Evolutionary conservation across 2,797 vertebrate species (phyloP), one percentile per base, ranked within the genome.

Genomic region (Sparus aurata): DNA sequence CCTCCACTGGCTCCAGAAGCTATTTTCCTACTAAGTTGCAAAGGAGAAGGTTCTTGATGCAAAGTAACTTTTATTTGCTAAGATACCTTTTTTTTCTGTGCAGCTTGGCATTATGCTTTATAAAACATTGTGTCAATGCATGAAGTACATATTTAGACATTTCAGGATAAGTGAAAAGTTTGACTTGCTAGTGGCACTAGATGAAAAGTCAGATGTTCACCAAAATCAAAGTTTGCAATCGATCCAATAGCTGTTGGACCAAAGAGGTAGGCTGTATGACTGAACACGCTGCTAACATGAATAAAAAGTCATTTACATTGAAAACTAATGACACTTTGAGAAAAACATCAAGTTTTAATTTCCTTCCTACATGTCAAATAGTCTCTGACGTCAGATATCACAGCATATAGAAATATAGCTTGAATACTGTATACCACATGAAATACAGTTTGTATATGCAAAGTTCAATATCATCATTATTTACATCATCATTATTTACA

Each of bases 361-460:
- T 74, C 75, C 84, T 85, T 88, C 71, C 91, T 85, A 70, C 87
- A 86, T 91, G 90, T 88, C 79, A 93, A 84, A 89, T 87, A 63
- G 81, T 83, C 81, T 86, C 34, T 64, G 73, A 83, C 80, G 77
- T 81, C 63, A 74, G 81, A 75, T 74, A 80, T 60, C 79, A 77
- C 89, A 83, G 79, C 79, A 91, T 93, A 92, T 93, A 93, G 82
- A 95, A 95, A 95, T 95, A 92, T 91, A 90, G 79, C 92, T 92
- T 87, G 66, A 91, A 89, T 82, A 90, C 83, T 86, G 79, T 89
- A 38, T 38, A 86, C 80, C 91, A 94, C 92, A 89, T 79, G 81
- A 84, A 91, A 92, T 93, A 93, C 88, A 74, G 82, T 82, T 85
- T 55, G 68, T 78, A 84, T 69, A 73, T 76, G 61, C 77, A 80